A percentile compares a stretch with the other conserved stretches of the same genome.
phyloP scores from a whole-genome alignment of 2,113 vertebrate species.

The Melierax canorus region DNA sequence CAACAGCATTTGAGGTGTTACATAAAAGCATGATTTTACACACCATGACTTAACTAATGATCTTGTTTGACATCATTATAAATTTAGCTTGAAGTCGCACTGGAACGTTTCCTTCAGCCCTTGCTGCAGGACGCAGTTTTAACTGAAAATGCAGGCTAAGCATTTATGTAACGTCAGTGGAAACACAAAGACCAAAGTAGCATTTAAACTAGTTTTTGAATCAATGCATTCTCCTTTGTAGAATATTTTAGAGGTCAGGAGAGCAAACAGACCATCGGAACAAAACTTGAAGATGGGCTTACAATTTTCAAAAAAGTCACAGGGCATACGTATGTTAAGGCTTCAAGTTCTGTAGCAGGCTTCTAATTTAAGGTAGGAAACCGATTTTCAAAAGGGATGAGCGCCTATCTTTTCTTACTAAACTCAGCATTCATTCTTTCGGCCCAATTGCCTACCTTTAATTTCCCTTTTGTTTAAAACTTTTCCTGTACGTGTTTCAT shows the following conservation, averaged over 20 bases:
- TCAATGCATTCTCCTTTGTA: not conserved
- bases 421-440: not conserved
- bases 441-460: not conserved
- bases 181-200: not conserved
- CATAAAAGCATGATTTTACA: not conserved
- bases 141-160: not conserved
- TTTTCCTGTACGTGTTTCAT: rapidly evolving
- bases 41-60: not conserved
- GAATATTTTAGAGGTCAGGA: not conserved
- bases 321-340: rapidly evolving
- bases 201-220: not conserved
- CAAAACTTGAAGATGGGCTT: not conserved
- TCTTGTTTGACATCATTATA: not conserved
- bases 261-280: not conserved
- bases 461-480: not conserved
- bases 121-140: not conserved
- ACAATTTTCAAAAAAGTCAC: not conserved
- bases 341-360: not conserved
- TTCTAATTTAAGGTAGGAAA: not conserved
- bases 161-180: not conserved
- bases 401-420: not conserved
- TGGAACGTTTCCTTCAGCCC: not conserved
- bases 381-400: not conserved
- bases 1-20: not conserved
- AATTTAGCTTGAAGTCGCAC: not conserved